A percentile compares a stretch with the other conserved stretches of the same genome.
These are phyloP conservation scores for Pteruthius melanotis DNA, from an alignment of 2,113 vertebrate genomes.

Conservation along the genomic window DNA sequence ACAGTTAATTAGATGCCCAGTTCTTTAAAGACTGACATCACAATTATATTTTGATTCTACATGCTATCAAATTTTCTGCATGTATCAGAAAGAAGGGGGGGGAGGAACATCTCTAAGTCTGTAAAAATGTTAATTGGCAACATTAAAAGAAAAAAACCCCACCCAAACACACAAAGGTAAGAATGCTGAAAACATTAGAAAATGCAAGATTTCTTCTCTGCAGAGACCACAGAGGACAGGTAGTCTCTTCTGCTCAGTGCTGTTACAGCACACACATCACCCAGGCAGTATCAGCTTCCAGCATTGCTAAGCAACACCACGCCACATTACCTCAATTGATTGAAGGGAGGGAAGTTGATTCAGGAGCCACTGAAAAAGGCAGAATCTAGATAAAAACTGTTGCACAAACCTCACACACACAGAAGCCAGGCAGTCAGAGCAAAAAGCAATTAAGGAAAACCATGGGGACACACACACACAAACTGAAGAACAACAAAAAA, in stretches of 20 bases:
- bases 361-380: not conserved
- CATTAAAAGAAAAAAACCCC: not conserved
- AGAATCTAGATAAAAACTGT: slow-evolving; percentile 14
- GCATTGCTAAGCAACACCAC: slow-evolving; percentile 61
- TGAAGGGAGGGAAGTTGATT: slow-evolving; percentile 28
- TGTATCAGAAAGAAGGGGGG: not conserved
- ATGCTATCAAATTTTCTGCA: not conserved
- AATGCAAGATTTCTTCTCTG: not conserved
- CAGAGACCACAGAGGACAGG: not conserved
- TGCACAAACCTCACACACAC: not conserved
- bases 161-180: not conserved
- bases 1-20: not conserved
- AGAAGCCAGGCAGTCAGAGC: not conserved
- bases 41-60: not conserved
- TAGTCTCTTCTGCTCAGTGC: not conserved
- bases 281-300: not conserved
- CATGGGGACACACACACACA: not conserved
- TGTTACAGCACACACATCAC: not conserved
- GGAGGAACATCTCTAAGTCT: not conserved
- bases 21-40: not conserved
- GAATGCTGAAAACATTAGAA: not conserved
- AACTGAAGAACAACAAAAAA: not conserved
- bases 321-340: slow-evolving; percentile 23
- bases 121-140: not conserved
- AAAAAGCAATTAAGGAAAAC: slow-evolving; percentile 19